Base-by-base conservation (phyloP, 2,797 vertebrate species). In the Dryobates pubescens region DNA sequence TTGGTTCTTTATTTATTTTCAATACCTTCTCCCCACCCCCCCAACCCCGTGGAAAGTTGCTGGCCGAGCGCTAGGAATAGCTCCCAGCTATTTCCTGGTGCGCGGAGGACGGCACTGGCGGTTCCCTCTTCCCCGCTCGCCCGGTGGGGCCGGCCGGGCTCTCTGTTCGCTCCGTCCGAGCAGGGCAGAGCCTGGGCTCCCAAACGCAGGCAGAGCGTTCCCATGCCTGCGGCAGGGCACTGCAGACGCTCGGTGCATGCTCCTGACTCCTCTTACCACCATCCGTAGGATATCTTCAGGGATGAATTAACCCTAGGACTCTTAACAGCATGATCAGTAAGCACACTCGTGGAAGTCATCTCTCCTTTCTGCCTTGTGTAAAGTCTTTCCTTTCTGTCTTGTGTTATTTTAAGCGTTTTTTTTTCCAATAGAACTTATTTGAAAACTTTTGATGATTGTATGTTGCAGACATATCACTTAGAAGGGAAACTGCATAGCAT, bases 21-120 rank as follows among this genome's bases (percentile, higher is more conserved):
- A 56, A 17, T 17, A 16, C 4, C 22, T 38, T 36, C 36, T 10
- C 36, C 36, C 36, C 8, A 11, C 12, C 38, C 38, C 38, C 38
- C 11, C 38, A 13, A 38, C 12, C 38, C 38, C 38, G 65, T 27
- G 59, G 71, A 87, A 92, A 93, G 93, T 90, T 84, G 87, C 51
- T 26, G 81, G 67, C 67, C 34, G 78, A 63, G 82, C 57, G 47
- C 22, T 51, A 13, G 90, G 79, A 76, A 65, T 54, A 62, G 68
- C 64, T 85, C 41, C 17, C 34, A 4, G 85, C 75, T 54, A 61
- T 82, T 93, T 89, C 82, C 92, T 86, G 87, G 59, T 78, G 81
- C 34, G 78, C 51, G 18, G 75, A 38, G 82, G 79, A 79, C 88
- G 59, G 71, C 82, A 6, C 58, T 7, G 82, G 34, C 47, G 24